These are phyloP conservation scores for Orchesella flavescens DNA, from an alignment of 2,888 invertebrate genomes.

Conservation along the genomic window DNA sequence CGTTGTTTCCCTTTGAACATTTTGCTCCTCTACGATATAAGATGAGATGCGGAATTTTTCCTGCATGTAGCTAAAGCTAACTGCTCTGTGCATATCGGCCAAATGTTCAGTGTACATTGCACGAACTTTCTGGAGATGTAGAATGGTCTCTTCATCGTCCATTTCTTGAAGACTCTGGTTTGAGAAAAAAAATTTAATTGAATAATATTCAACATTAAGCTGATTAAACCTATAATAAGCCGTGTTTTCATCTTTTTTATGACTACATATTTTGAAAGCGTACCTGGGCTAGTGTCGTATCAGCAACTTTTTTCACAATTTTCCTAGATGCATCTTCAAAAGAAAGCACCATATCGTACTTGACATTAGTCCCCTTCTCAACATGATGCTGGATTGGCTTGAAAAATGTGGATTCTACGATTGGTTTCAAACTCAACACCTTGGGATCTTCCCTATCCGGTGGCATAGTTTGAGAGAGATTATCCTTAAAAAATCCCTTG, in stretches of 20 bases:
- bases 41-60: constrained; percentile 24
- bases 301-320: background rate
- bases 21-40: background rate
- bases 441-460: constrained; percentile 9
- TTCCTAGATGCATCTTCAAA: background rate
- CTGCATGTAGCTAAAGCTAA: constrained; percentile 22
- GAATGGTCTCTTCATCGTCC: background rate
- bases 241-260: no score
- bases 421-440: background rate
- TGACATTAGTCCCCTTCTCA: constrained; percentile 10
- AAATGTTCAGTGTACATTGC: constrained; percentile 3
- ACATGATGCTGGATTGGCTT: background rate
- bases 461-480: background rate
- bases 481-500: constrained; percentile 5
- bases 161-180: constrained; percentile 33
- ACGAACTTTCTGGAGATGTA: background rate
- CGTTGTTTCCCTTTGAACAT: background rate
- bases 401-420: background rate
- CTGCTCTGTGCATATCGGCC: constrained; percentile 23
- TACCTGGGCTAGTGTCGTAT: constrained; percentile 1
- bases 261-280: background rate
- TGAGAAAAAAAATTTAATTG: background rate
- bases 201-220: no score
- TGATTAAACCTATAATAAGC: no score
- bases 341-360: background rate